Evolutionary conservation across 2,888 invertebrate genomes (phyloP).

Genomic region (Oxystoma pomonae): DNA sequence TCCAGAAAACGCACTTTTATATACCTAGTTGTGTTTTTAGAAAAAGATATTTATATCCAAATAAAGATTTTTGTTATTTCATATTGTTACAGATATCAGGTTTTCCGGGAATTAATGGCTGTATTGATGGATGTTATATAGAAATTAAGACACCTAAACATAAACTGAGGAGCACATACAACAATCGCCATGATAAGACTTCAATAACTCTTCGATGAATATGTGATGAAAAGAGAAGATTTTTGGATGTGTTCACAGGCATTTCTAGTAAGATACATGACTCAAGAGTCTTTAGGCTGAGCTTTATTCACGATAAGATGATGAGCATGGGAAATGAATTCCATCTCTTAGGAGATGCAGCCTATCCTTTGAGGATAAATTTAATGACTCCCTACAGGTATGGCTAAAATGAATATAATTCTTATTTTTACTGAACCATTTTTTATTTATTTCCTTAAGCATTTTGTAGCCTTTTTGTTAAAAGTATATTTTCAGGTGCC

Average conservation of each 20-base stretch:
- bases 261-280: slow-evolving; percentile 36
- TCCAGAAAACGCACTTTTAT: no score
- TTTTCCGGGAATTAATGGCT: slow-evolving; percentile 26
- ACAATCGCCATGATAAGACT: slow-evolving; percentile 33
- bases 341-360: slow-evolving; percentile 34
- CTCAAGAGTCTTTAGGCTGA: slow-evolving; percentile 30
- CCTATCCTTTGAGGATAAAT: slow-evolving; percentile 31
- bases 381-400: slow-evolving; percentile 30
- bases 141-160: slow-evolving; percentile 31
- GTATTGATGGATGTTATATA: slow-evolving; percentile 29
- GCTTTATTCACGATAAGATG: slow-evolving; percentile 18
- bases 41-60: no score
- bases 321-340: slow-evolving; percentile 19
- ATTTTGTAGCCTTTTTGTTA: no score
- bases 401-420: no score
- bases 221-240: slow-evolving; percentile 31
- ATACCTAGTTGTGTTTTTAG: no score
- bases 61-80: no score
- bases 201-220: slow-evolving; percentile 35
- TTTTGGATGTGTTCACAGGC: slow-evolving; percentile 35
- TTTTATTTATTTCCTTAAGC: no score
- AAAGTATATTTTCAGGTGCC: no score
- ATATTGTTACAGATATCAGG: slow-evolving; percentile 19
- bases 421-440: no score
- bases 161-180: slow-evolving; percentile 37